Evolutionary conservation across 53 echinoderm and acorn worm species (phyloP).

Genomic region (Antedon mediterranea): DNA sequence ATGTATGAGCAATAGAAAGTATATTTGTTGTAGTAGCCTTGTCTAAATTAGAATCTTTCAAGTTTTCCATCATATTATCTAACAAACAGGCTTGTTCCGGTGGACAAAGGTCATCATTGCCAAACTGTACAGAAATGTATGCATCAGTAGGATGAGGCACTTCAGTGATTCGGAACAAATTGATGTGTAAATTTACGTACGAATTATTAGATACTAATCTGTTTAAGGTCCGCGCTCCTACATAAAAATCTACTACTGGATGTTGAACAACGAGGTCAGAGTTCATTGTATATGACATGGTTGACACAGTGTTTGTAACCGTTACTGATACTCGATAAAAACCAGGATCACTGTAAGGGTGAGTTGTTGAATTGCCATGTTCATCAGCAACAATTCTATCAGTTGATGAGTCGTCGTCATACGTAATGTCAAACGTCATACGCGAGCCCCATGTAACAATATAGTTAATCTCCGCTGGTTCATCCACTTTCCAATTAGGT

Average conservation of each 20-base stretch:
- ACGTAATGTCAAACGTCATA: conserved; percentile 40
- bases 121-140: conserved; percentile 47
- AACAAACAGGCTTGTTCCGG: conserved; percentile 10
- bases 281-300: conserved; percentile 18
- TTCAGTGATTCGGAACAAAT: conserved; percentile 31
- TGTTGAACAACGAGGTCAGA: conserved; percentile 61
- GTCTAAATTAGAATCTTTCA: conserved; percentile 6
- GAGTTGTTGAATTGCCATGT: conserved; percentile 44
- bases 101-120: conserved; percentile 17
- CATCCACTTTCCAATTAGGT: conserved; percentile 40
- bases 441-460: conserved; percentile 69
- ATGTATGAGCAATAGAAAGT: conserved; percentile 37
- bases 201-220: conserved; percentile 33
- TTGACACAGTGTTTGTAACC: conserved; percentile 53
- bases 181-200: conserved; percentile 46
- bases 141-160: conserved; percentile 63
- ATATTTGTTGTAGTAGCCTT: conserved; percentile 42
- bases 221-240: conserved; percentile 48
- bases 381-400: conserved; percentile 52
- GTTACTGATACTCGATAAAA: conserved; percentile 43
- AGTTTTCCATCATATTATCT: conserved; percentile 13
- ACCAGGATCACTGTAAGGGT: conserved; percentile 39
- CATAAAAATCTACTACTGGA: conserved; percentile 48
- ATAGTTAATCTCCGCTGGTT: conserved; percentile 37
- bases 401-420: conserved; percentile 46